Base-by-base conservation (phyloP, 2,888 invertebrate species). In the Sphinx pinastri region DNA sequence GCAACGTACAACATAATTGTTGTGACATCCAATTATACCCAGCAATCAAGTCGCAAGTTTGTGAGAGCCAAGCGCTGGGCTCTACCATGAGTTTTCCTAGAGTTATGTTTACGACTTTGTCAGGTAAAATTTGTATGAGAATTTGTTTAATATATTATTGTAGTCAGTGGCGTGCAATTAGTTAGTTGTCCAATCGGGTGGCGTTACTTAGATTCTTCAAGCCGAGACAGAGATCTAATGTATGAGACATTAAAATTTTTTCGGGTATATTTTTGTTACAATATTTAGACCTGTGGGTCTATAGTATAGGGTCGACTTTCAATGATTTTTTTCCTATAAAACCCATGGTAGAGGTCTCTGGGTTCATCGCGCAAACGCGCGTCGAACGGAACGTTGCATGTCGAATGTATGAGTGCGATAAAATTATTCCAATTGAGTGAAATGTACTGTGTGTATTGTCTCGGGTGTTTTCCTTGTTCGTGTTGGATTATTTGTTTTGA, bases 1-100 rank as follows among this genome's bases (percentile, higher is more conserved):
- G 49, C 49, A 63, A 63, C 49, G 59, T 47, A 70, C 67, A 66
- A 52, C 38, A 71, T 72, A 73, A 75, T 72, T 75, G 73, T 70
- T 73, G 72, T 67, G 68, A 71, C 71, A 52, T 75, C 55, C 69
- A 73, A 72, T 73, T 69, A 71, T 73, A 63, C 19, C 25, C n/a
- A 3, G 63, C 63, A 49, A 63, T 63, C 63, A 63, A 49, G 63
- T 25, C 13, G 6, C 45, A 60, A 45, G 60, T 45, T 47, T 60
- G 60, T 55, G 55, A 55, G 55, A 55, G 19, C 55, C 19, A 19
- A 55, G 55, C 55, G 10, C 55, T 55, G 19, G 10, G 55, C 38
- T n/a, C 55, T 55, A 55, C 3, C 11, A 55, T 55, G 54, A 54
- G 54, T 38, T 38, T 38, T 38, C 38, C 38, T 8, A 38, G 25